Conservation (phyloP, 2,888 invertebrate species). For the Lithophane semibrunnea region DNA sequence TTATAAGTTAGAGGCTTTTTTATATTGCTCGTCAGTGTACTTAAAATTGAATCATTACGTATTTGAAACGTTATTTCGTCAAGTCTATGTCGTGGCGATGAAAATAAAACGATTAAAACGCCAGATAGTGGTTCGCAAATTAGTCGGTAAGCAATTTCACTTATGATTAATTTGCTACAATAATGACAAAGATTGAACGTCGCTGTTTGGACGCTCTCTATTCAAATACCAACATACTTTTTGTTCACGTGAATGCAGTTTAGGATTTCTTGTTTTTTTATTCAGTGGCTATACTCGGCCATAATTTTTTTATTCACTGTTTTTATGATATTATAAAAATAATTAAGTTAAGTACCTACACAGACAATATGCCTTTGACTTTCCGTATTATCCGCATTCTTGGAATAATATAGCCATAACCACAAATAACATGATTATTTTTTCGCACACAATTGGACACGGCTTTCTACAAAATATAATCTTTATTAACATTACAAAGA, state of each 20-base stretch:
- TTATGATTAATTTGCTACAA: conserved; percentile 79
- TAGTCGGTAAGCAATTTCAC: conserved; percentile 74
- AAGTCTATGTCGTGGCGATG: conserved; percentile 14
- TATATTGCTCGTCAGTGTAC: neutral
- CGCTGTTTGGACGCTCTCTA: conserved; percentile 69
- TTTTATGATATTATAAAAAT: neutral
- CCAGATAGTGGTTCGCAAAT: conserved; percentile 53
- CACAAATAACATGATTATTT: conserved; percentile 34
- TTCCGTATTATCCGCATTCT: conserved; percentile 25
- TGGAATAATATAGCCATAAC: conserved; percentile 17
- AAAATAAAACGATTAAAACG: conserved; percentile 68
- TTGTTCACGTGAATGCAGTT: conserved; percentile 54
- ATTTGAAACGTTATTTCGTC: conserved; percentile 24
- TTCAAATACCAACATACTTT: conserved; percentile 63
- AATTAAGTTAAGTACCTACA: conserved; percentile 12
- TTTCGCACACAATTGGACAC: conserved; percentile 11
- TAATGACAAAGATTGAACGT: conserved; percentile 79
- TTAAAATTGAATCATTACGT: conserved; percentile 17
- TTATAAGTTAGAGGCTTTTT: too few species aligned
- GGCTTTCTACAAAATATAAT: conserved; percentile 11
- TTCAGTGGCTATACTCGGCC: conserved; percentile 3
- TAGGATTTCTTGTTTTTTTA: conserved; percentile 26
- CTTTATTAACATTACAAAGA: neutral
- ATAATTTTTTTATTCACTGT: too few species aligned
- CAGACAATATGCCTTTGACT: conserved; percentile 7